Evolutionary conservation across 2,797 vertebrate species (phyloP).

Genomic region (Halcyon leucocephala): DNA sequence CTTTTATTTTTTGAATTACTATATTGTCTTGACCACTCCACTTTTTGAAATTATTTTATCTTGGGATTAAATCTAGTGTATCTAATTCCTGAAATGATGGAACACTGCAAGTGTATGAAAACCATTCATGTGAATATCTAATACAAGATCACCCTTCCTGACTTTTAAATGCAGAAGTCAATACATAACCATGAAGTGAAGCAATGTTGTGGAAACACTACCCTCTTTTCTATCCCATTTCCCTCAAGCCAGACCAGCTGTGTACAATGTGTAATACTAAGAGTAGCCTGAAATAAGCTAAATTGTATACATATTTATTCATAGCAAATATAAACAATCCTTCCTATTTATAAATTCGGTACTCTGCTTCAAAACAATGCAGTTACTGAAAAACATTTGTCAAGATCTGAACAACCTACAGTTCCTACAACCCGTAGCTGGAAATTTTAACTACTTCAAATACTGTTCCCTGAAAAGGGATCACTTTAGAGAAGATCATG

Average conservation of each 20-base stretch:
- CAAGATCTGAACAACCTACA: slow-evolving; percentile 10
- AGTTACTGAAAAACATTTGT: slow-evolving; percentile 24
- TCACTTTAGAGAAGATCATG: slow-evolving; percentile 44
- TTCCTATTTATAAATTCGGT: background rate
- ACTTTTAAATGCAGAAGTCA: background rate
- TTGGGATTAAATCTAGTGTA: background rate
- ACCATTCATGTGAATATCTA: background rate
- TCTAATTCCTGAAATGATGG: background rate
- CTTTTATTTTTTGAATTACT: background rate
- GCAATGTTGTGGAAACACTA: background rate
- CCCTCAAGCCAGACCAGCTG: background rate
- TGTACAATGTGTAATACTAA: background rate
- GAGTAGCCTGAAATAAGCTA: background rate
- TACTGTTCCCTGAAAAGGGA: slow-evolving; percentile 29
- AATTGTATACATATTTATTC: background rate
- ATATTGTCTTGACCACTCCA: background rate
- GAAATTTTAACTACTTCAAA: slow-evolving; percentile 53
- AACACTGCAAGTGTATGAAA: background rate
- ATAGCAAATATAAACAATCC: background rate
- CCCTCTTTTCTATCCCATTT: background rate
- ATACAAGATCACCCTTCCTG: background rate
- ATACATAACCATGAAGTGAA: background rate
- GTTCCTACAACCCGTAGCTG: background rate
- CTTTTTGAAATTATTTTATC: background rate
- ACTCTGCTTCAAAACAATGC: slow-evolving; percentile 29